Percentiles rank a stretch among this genome's conserved stretches.
Evolutionary conservation across 2,113 vertebrate species (phyloP).

Genomic region (Nycticorax nycticorax): DNA sequence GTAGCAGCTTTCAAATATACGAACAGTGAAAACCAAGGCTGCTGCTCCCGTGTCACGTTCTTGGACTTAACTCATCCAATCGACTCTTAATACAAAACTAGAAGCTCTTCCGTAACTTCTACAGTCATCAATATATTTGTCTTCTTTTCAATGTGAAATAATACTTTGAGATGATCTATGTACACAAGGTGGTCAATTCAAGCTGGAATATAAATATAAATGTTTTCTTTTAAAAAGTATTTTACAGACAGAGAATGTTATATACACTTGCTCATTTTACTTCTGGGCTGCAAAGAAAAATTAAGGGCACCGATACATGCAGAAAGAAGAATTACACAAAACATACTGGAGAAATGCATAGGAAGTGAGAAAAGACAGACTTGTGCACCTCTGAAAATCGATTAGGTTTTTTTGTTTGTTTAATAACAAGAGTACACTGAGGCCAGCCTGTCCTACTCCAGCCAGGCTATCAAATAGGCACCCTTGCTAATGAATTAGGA

Average conservation of each 20-base stretch:
- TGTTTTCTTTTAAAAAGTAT: constrained; percentile 78
- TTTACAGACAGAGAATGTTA: constrained; percentile 79
- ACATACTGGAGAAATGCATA: constrained; percentile 41
- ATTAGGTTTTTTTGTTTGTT: constrained; percentile 45
- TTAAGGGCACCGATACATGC: constrained; percentile 3
- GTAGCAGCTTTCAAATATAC: constrained; percentile 72
- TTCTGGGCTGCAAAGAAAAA: constrained; percentile 66
- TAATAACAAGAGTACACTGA: background rate
- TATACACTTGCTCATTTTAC: constrained; percentile 88
- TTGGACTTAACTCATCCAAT: constrained; percentile 68
- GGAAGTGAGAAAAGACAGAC: background rate
- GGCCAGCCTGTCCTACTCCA: background rate
- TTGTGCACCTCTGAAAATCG: background rate
- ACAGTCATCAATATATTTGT: constrained; percentile 86
- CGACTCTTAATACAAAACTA: constrained; percentile 91
- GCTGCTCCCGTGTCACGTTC: constrained; percentile 61
- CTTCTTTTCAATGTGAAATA: constrained; percentile 99
- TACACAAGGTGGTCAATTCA: constrained; percentile 90
- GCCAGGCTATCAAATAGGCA: background rate
- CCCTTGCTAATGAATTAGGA: constrained; percentile 21
- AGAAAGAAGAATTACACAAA: constrained; percentile 38
- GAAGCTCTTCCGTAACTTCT: constrained; percentile 87
- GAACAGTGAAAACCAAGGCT: constrained; percentile 69
- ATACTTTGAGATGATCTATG: constrained; percentile 94
- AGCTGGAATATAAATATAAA: constrained; percentile 91